Evolutionary conservation across 2,888 invertebrate species (phyloP), one percentile per base, ranked within the genome.

Genomic region (Apotomis capreana): DNA sequence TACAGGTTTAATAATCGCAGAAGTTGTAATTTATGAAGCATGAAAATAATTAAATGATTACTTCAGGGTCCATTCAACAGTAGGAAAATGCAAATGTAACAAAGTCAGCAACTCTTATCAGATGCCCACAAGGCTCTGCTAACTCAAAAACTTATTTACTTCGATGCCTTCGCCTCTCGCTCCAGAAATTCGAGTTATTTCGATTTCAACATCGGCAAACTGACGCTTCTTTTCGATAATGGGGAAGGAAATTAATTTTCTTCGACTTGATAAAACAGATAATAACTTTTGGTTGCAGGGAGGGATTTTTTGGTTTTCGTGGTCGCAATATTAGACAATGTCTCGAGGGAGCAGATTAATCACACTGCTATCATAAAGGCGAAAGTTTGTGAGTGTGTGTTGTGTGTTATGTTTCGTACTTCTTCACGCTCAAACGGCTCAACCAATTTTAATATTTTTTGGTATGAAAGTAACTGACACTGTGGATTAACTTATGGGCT

Each of bases 51-150:
- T 55, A 68, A 63, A 57, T 58, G 67, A 57, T 72, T 62, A 68
- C 68, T 15, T 15, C 15, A 37, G 57, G 59, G 68, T 59, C 51
- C 68, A 63, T 72, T 72, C 58, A 59, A 58, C 69, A 10, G 73
- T 52, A 37, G 71, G 67, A 75, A 26, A 77, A 76, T 76, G 70
- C 76, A 75, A 77, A 76, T 75, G 75, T 62, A 75, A 76, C 77
- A 74, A 83, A 82, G 80, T 79, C 79, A 75, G 78, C 77, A 75
- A 80, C 75, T 81, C 77, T 85, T 85, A 88, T 85, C 85, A 80
- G 85, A 85, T 85, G 78, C 80, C 79, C 78, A 77, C 77, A 77
- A 76, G 70, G 74, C 74, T 78, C 61, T 73, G 74, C 77, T 76
- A 80, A 77, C 81, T 81, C 73, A 79, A 78, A 80, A 83, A 84